These are phyloP conservation scores for Sprattus sprattus DNA, from an alignment of 2,113 vertebrate genomes.

Conservation along the genomic window DNA sequence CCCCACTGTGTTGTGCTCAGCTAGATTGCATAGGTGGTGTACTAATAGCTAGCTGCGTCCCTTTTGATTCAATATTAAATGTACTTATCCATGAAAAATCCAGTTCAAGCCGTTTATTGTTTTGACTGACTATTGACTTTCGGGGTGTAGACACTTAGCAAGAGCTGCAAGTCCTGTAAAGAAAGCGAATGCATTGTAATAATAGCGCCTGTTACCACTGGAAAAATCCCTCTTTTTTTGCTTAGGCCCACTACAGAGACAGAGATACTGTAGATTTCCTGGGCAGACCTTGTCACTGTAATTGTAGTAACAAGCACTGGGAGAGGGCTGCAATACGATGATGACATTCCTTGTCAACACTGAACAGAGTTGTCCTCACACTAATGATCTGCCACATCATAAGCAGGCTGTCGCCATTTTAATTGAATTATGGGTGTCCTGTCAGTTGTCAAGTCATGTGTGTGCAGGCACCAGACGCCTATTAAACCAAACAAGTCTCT, in stretches of 20 bases:
- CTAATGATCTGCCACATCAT: constrained; percentile 34
- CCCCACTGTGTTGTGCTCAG: not conserved
- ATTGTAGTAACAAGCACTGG: not conserved
- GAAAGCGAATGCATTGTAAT: not conserved
- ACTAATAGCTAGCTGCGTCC: not conserved
- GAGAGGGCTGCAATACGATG: constrained; percentile 14
- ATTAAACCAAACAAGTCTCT: not conserved
- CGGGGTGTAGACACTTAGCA: not conserved
- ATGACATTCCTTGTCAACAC: constrained; percentile 37
- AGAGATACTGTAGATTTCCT: not conserved
- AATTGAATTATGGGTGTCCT: constrained; percentile 35
- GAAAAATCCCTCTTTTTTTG: not conserved
- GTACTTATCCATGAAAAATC: not conserved
- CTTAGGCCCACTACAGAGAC: not conserved
- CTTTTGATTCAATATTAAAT: not conserved
- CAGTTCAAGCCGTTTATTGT: not conserved
- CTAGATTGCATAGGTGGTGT: no score
- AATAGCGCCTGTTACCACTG: no score
- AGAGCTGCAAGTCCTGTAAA: not conserved
- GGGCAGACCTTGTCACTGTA: not conserved
- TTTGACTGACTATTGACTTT: not conserved
- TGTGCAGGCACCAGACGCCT: not conserved
- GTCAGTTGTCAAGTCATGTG: not conserved
- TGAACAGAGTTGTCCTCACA: constrained; percentile 26
- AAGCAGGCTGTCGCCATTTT: constrained; percentile 28